Conservation (phyloP, 2,888 invertebrate species). For the Bimastos eiseni region DNA sequence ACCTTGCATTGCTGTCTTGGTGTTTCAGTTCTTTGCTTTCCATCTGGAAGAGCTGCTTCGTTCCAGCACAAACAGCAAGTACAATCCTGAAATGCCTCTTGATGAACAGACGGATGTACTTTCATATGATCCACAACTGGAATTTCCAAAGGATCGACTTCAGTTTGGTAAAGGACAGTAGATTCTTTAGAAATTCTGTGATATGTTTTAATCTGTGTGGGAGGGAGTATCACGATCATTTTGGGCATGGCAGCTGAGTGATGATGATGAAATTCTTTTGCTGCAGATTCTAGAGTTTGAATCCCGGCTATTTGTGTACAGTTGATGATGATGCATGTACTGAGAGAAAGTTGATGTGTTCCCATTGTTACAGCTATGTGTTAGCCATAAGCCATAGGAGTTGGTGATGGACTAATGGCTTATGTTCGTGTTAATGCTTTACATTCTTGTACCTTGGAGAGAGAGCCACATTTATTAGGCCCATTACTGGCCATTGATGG, state of each 20-base stretch:
- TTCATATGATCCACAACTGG: slow-evolving; percentile 78
- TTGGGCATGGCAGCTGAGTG: not conserved
- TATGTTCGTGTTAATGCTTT: too few species aligned
- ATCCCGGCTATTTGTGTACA: not conserved
- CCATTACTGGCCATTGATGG: too few species aligned
- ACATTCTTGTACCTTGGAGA: too few species aligned
- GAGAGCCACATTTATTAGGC: too few species aligned
- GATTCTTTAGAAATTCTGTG: not conserved
- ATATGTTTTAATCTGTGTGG: not conserved
- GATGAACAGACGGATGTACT: slow-evolving; percentile 92
- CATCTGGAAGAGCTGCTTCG: slow-evolving; percentile 25
- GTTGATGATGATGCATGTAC: not conserved
- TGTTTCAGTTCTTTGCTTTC: not conserved
- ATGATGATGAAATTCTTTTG: not conserved
- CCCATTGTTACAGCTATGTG: not conserved
- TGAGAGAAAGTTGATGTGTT: not conserved
- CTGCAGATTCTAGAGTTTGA: slow-evolving; percentile 4
- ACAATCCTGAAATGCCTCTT: slow-evolving; percentile 85
- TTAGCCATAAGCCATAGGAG: not conserved
- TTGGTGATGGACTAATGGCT: not conserved
- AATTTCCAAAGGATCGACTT: slow-evolving; percentile 83
- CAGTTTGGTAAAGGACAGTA: slow-evolving; percentile 70
- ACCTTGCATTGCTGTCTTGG: not conserved
- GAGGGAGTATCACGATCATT: not conserved
- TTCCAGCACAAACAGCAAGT: slow-evolving; percentile 35